Evolutionary conservation across 92 coral and sea anemone species (phyloP), one percentile per base, ranked within the genome.

Genomic region (Porites rus): DNA sequence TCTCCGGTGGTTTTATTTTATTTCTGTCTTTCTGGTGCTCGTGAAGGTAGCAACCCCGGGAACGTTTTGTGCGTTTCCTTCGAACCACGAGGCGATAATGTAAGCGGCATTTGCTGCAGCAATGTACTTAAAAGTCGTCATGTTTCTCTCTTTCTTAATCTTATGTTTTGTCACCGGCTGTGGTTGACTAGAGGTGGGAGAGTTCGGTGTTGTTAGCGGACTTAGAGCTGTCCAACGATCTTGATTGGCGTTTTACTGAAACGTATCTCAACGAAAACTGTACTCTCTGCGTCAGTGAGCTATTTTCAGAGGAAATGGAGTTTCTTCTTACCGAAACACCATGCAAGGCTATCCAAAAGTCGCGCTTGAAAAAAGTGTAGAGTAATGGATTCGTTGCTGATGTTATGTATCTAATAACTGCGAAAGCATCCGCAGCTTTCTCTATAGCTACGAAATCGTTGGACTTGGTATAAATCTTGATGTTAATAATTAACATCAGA

Each of bases 321-420:
- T 24, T 52, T 11, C 77, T 71, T 69, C 70, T 81, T 3, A 73
- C 25, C 3, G 24, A 65, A 72, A 83, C 10, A 53, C 21, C 66
- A 17, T 9, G 61, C 22, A 85, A 25, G 13, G 92, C 94, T 0
- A 52, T 74, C 24, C 84, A 59, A 51, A 91, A 91, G 65, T 91
- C 94, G 20, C 94, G 81, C 72, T 91, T 91, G 54, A 91, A 87
- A 50, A 88, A 83, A 19, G 92, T 91, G 69, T 91, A 91, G 9
- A 91, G 90, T 38, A 91, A 19, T 12, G 94, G 94, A 6, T 91
- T 86, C 2, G 71, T 78, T 0, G 80, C 65, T 3, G 92, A 91
- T 21, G 94, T 88, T 21, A 77, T 28, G 69, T 78, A 91, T 6
- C 94, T 82, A 59, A 91, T 80, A 63, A 83, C 83, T 6, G 66